phyloP scores from a whole-genome alignment of 2,797 vertebrate genomes.

The Erithacus rubecula region DNA sequence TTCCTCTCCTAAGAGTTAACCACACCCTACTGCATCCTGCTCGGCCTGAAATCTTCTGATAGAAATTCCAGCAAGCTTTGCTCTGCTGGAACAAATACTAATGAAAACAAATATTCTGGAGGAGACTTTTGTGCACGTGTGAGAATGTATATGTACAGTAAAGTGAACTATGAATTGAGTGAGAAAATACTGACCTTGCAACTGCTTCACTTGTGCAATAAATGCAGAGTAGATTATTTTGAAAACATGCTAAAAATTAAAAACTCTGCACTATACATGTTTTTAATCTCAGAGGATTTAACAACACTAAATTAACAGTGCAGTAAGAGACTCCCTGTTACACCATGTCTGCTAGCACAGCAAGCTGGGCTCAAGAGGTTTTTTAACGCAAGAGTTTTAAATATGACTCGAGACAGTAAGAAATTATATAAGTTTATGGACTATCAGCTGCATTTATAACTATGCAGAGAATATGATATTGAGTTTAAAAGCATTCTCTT shows the following conservation, averaged over 20 bases:
- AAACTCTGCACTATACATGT: fast-evolving
- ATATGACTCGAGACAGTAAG: neutral
- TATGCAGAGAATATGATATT: fast-evolving
- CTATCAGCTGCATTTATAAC: neutral
- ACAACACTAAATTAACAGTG: neutral
- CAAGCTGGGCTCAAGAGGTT: neutral
- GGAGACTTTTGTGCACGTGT: neutral
- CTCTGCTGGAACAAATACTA: neutral
- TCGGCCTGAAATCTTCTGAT: neutral
- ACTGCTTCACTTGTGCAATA: neutral
- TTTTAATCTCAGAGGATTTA: neutral
- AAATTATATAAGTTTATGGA: neutral
- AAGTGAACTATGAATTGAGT: neutral
- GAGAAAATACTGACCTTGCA: neutral
- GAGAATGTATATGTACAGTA: neutral
- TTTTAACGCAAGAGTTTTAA: neutral
- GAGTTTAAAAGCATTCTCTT: neutral
- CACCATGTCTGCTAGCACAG: neutral
- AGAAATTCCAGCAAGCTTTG: neutral
- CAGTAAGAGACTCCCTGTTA: neutral
- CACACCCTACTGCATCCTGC: neutral
- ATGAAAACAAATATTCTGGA: neutral
- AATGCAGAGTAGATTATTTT: neutral
- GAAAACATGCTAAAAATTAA: neutral
- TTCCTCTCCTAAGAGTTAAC: neutral